Evolutionary conservation across 2,888 invertebrate species (phyloP).

Genomic region (Leptinotarsa juncta): DNA sequence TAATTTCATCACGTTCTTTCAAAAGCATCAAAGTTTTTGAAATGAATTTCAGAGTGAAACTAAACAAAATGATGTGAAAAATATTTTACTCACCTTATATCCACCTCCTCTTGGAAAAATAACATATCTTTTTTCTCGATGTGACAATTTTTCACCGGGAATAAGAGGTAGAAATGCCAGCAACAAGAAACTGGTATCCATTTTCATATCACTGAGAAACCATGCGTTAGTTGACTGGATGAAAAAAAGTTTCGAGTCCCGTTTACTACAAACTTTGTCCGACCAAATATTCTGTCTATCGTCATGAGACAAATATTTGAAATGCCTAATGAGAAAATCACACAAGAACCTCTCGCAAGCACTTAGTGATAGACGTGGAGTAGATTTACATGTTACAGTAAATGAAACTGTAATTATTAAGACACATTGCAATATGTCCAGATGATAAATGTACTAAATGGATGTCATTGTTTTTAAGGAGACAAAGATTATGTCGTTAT

Average conservation of each 20-base stretch:
- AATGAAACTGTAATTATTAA: not conserved
- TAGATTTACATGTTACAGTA: not conserved
- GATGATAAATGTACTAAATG: not conserved
- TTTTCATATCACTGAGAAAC: not conserved
- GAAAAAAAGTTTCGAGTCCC: not conserved
- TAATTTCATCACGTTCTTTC: too few relatives aligned
- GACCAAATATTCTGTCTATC: not conserved
- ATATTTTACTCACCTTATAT: conserved; percentile 53
- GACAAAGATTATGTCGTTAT: too few relatives aligned
- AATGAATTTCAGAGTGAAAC: too few relatives aligned
- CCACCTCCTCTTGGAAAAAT: conserved; percentile 55
- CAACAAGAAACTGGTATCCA: not conserved
- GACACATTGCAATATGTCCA: not conserved
- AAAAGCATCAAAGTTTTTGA: too few relatives aligned
- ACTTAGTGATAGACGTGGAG: not conserved
- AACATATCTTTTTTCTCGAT: conserved; percentile 43
- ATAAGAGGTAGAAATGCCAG: not conserved
- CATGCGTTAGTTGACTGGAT: not conserved
- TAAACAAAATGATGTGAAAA: too few relatives aligned
- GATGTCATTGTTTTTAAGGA: too few relatives aligned
- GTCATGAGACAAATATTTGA: not conserved
- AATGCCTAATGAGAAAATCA: not conserved
- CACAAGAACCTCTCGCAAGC: not conserved
- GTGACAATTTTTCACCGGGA: not conserved
- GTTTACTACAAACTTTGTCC: not conserved